phyloP scores from a whole-genome alignment of 2,797 vertebrate genomes.

The Anguilla megastoma region DNA sequence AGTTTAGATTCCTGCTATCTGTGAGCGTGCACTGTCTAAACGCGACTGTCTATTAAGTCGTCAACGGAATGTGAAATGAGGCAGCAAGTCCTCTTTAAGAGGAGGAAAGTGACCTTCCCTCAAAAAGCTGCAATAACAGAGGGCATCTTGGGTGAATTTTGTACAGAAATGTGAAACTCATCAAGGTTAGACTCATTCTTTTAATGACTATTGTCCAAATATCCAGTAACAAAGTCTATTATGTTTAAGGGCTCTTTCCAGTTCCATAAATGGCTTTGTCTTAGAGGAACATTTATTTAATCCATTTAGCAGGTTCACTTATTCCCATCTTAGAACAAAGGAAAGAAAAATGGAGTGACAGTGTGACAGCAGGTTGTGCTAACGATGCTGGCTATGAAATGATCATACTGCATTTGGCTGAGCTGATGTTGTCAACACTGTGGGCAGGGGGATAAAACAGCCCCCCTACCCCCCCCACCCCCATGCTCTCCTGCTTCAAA shows the following conservation, averaged over 20 bases:
- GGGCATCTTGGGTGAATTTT: neutral
- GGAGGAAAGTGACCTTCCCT: neutral
- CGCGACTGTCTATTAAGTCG: too few species aligned
- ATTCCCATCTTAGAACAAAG: neutral
- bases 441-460: neutral
- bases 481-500: neutral
- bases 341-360: neutral
- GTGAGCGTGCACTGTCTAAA: neutral
- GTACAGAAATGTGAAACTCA: neutral
- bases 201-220: neutral
- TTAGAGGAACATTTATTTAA: neutral
- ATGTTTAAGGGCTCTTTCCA: neutral
- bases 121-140: neutral
- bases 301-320: neutral
- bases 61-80: too few species aligned
- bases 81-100: neutral
- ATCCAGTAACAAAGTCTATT: neutral
- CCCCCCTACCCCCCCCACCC: neutral
- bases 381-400: neutral
- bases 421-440: neutral
- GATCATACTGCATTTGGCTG: neutral
- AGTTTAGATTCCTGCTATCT: neutral
- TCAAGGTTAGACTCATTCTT: neutral
- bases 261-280: neutral
- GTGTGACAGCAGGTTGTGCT: neutral